A percentile compares a stretch with the other conserved stretches of the same genome.
Conservation (phyloP, 1,140 invertebrate genomes). For the Diabrotica undecimpunctata region DNA sequence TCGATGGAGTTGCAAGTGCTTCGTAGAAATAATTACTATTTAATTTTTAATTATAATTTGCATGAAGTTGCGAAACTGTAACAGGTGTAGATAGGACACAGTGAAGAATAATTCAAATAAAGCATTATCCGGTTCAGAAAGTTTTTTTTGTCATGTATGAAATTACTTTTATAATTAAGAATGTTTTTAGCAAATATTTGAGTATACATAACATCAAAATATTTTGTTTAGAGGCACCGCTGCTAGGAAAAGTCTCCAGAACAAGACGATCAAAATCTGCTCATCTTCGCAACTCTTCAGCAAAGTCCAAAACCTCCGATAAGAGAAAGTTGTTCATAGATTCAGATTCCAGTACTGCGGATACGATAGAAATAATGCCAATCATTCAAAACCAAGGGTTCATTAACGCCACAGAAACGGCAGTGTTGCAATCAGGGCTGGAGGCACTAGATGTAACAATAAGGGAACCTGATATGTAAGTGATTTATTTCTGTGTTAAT, state of each 20-base stretch:
- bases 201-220: too few relatives aligned
- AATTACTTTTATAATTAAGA: too few relatives aligned
- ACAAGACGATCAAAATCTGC: slow-evolving; percentile 59
- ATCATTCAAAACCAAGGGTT: neutral
- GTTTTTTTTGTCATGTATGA: too few relatives aligned
- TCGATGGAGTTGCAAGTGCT: too few relatives aligned
- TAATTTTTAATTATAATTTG: too few relatives aligned
- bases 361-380: slow-evolving; percentile 15
- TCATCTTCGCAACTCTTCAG: slow-evolving; percentile 47
- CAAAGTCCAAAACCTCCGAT: slow-evolving; percentile 42
- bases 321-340: slow-evolving; percentile 35
- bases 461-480: slow-evolving; percentile 7
- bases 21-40: too few relatives aligned
- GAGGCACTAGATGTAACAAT: neutral
- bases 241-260: slow-evolving; percentile 59
- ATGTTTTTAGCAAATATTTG: too few relatives aligned
- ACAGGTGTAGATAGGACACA: too few relatives aligned
- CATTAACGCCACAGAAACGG: slow-evolving; percentile 1
- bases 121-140: too few relatives aligned
- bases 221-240: slow-evolving; percentile 44
- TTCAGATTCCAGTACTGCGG: slow-evolving; percentile 41
- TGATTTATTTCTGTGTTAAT: neutral
- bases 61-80: too few relatives aligned
- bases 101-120: too few relatives aligned
- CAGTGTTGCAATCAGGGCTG: neutral